These are phyloP conservation scores for Crypturellus tataupa DNA, from an alignment of 2,797 vertebrate species.

Conservation along the genomic window DNA sequence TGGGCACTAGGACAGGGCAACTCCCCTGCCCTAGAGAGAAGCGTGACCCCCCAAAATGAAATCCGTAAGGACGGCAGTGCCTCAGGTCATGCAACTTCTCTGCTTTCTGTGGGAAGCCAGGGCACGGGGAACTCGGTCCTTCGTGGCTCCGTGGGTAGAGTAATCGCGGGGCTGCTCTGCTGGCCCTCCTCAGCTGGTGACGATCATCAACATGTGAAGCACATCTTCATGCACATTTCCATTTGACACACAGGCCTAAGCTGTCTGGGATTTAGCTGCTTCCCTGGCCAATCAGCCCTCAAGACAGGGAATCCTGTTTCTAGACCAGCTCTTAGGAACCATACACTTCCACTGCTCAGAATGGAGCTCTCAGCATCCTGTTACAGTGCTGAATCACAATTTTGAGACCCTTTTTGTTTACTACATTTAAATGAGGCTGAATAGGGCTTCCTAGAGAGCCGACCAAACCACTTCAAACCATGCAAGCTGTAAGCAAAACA, in stretches of 20 bases:
- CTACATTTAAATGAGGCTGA: constrained; percentile 68
- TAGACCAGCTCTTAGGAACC: constrained; percentile 55
- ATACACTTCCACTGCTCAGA: constrained; percentile 49
- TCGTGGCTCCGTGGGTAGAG: background rate
- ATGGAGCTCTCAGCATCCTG: constrained; percentile 62
- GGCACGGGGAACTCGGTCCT: background rate
- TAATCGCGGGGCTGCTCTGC: background rate
- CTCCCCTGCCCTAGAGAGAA: background rate
- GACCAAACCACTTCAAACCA: constrained; percentile 59
- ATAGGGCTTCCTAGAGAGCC: constrained; percentile 67
- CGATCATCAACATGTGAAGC: constrained; percentile 66
- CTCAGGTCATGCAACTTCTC: background rate
- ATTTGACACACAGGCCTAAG: constrained; percentile 73
- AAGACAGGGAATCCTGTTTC: constrained; percentile 60
- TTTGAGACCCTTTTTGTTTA: constrained; percentile 69
- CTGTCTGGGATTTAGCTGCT: constrained; percentile 63
- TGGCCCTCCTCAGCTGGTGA: background rate
- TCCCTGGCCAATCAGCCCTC: constrained; percentile 47
- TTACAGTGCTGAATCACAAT: constrained; percentile 61
- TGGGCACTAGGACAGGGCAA: background rate
- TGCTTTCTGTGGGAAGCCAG: background rate
- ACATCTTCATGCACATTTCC: constrained; percentile 50
- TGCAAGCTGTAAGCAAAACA: constrained; percentile 63
- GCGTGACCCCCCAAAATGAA: background rate
- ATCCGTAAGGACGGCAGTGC: background rate